phyloP scores from a whole-genome alignment of 1,140 invertebrate species.

The Cotesia vestalis region DNA sequence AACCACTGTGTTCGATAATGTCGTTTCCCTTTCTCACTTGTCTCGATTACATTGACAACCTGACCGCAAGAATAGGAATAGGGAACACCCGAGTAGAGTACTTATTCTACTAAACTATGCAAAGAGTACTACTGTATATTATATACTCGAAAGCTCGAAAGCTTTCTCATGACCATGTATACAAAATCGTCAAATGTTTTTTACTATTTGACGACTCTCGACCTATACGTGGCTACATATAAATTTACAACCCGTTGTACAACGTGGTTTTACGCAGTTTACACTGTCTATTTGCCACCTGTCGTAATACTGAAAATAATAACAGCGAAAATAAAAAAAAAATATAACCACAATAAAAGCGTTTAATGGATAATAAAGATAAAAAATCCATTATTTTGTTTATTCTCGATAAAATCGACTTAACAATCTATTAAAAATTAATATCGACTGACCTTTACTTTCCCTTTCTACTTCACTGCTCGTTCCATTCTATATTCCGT shows the following conservation, averaged over 20 bases:
- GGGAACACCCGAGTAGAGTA: neutral
- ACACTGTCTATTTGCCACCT: slow-evolving; percentile 29
- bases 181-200: slow-evolving; percentile 27
- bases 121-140: no score
- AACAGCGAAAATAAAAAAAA: no score
- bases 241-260: no score
- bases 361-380: no score
- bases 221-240: neutral
- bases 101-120: slow-evolving; percentile 24
- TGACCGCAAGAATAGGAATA: neutral
- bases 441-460: no score
- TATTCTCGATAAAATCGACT: no score
- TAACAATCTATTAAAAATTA: no score
- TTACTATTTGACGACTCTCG: slow-evolving; percentile 9
- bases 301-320: slow-evolving; percentile 23
- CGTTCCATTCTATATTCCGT: no score
- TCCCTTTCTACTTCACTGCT: no score
- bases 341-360: no score
- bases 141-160: slow-evolving; percentile 21
- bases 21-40: slow-evolving; percentile 1
- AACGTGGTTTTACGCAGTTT: neutral
- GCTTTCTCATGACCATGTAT: slow-evolving; percentile 1
- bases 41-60: slow-evolving; percentile 13
- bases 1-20: neutral
- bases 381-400: no score